A percentile compares a stretch with the other conserved stretches of the same genome.
These are phyloP conservation scores for Pseudomyrmex sp. DNA, from an alignment of 1,140 invertebrate species.

Conservation along the genomic window DNA sequence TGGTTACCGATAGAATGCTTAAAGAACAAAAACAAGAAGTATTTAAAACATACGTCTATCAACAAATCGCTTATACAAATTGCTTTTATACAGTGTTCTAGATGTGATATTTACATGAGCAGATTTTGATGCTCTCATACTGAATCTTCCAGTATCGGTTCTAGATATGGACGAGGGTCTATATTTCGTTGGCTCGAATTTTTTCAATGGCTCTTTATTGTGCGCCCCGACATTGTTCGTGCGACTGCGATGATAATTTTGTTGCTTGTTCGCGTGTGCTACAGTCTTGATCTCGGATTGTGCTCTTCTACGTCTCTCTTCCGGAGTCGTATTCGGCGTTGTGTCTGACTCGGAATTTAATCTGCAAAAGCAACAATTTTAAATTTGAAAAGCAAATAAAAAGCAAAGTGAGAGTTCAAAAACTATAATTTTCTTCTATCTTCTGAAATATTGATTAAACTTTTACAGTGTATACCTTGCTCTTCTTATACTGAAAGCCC, in stretches of 20 bases:
- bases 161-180: slow-evolving; percentile 84
- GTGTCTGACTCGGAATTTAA: slow-evolving; percentile 78
- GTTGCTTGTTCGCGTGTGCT: slow-evolving; percentile 66
- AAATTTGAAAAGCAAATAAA: too few relatives aligned
- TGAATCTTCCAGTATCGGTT: slow-evolving; percentile 89
- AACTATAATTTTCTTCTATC: too few relatives aligned
- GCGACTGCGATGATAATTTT: slow-evolving; percentile 72
- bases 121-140: slow-evolving; percentile 85
- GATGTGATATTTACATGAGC: slow-evolving; percentile 61
- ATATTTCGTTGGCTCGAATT: slow-evolving; percentile 74
- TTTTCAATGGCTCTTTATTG: slow-evolving; percentile 73
- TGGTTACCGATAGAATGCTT: slow-evolving; percentile 59
- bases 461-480: slow-evolving; percentile 66
- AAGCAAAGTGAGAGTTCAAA: too few relatives aligned
- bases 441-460: neutral
- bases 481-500: slow-evolving; percentile 78
- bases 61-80: neutral
- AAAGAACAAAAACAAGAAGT: slow-evolving; percentile 28
- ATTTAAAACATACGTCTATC: slow-evolving; percentile 11
- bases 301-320: slow-evolving; percentile 74
- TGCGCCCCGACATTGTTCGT: slow-evolving; percentile 67
- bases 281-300: slow-evolving; percentile 75
- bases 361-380: slow-evolving; percentile 43
- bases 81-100: neutral
- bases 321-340: slow-evolving; percentile 78